Base-by-base conservation (phyloP, 2,113 vertebrate genomes). In the Hippocampus abdominalis region DNA sequence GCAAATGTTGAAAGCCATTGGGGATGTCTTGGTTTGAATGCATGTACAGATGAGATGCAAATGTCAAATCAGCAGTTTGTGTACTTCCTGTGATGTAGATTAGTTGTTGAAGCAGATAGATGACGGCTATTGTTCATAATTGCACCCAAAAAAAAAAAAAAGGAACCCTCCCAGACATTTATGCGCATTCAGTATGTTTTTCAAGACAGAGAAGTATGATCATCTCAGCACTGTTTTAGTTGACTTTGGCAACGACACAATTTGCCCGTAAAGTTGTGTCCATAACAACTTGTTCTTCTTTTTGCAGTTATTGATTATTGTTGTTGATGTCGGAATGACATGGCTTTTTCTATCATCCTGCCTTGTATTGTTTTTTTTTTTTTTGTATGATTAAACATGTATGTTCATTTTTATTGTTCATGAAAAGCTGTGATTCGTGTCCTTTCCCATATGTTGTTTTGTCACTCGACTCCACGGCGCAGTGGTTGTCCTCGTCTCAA, bases 351-450 rank as follows among this genome's bases (percentile, higher is more conserved):
- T 87, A 77, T 82, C 60, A 73, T 79, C 75, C 73, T 85, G 87
- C 81, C 76, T 88, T 85, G 79, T 84, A 82, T 79, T 72, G 69
- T 81, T 84, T 80, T 71, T 80, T 87, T 86, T 86, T 73, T 80
- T 87, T 86, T 86, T 85, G 78, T 89, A 84, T 85, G 81, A 82
- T 86, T 79, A 69, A 73, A 85, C 82, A 73, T 81, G 72, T 89
- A 78, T 77, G 76, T 84, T 85, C 72, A 83, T 89, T 89, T 89
- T 79, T 84, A 86, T 85, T 73, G 81, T 84, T 79, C 73, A 78
- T 81, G 81, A 66, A 84, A 81, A 70, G 3, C 60, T 49, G 72
- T 79, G 67, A 0, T 68, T 64, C 44, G 44, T 73, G 69, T 77
- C 78, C 15, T 69, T 67, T 70, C 12, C 9, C 36, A 40, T 46